Conservation (phyloP, 2,113 vertebrate species). For the Lasiurus borealis region DNA sequence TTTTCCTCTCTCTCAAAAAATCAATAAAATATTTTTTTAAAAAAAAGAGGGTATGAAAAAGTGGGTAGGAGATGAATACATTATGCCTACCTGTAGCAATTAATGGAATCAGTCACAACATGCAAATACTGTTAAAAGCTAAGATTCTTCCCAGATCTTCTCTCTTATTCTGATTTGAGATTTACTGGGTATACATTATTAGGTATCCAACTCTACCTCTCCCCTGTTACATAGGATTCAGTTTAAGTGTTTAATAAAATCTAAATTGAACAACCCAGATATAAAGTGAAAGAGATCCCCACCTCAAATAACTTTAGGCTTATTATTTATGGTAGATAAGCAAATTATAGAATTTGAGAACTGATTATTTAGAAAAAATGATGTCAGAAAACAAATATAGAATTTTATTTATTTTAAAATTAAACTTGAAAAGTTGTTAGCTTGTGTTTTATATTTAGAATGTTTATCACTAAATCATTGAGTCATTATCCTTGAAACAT, state of each 20-base stretch:
- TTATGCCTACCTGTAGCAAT: not conserved
- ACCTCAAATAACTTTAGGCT: not conserved
- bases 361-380: not conserved
- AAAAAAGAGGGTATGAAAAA: not conserved
- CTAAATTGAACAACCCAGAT: not conserved
- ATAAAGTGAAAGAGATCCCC: not conserved
- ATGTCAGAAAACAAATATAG: not conserved
- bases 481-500: not conserved
- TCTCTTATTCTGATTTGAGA: not conserved
- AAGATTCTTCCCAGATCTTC: not conserved
- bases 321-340: not conserved
- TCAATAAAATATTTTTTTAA: no score
- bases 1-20: no score
- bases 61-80: not conserved
- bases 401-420: not conserved
- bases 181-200: not conserved
- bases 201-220: not conserved
- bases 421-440: not conserved
- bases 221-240: not conserved
- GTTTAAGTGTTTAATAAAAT: not conserved
- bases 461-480: not conserved
- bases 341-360: not conserved
- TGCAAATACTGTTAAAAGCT: not conserved
- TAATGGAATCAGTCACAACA: not conserved
- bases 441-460: not conserved